phyloP scores from a whole-genome alignment of 2,888 invertebrate species.

The Ernsta delagoae region DNA sequence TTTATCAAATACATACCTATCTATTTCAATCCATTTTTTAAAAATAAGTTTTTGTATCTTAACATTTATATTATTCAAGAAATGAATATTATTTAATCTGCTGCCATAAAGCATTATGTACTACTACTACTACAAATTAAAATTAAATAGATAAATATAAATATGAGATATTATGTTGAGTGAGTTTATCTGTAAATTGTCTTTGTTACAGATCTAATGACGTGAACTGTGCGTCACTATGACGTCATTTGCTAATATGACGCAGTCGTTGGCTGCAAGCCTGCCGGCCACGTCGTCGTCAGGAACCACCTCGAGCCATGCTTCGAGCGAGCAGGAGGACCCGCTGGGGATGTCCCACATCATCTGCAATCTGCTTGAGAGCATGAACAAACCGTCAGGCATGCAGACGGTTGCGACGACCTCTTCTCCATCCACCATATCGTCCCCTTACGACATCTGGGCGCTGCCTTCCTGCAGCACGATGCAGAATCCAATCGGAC shows the following conservation, averaged over 20 bases:
- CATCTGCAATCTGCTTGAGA: constrained; percentile 82
- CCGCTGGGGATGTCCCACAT: constrained; percentile 74
- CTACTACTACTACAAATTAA: no score
- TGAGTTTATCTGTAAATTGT: not conserved
- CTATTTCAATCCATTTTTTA: no score
- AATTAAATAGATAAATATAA: no score
- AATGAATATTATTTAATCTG: no score
- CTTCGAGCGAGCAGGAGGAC: constrained; percentile 62
- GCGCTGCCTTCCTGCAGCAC: constrained; percentile 67
- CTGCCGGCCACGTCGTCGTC: constrained; percentile 64
- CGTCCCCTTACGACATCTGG: constrained; percentile 77
- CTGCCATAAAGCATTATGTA: no score
- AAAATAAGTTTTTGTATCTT: no score
- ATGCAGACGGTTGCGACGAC: constrained; percentile 61
- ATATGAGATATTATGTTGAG: no score
- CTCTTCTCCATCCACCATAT: constrained; percentile 66
- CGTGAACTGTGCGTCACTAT: constrained; percentile 61
- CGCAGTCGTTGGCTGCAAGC: constrained; percentile 69
- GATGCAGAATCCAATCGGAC: constrained; percentile 62
- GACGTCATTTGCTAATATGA: constrained; percentile 76
- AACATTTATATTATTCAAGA: no score
- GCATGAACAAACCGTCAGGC: constrained; percentile 76
- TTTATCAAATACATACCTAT: no score
- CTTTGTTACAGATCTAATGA: constrained; percentile 73
- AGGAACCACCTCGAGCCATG: constrained; percentile 56